Evolutionary conservation across 2,113 vertebrate genomes (phyloP).

Genomic region (Dasyprocta punctata): DNA sequence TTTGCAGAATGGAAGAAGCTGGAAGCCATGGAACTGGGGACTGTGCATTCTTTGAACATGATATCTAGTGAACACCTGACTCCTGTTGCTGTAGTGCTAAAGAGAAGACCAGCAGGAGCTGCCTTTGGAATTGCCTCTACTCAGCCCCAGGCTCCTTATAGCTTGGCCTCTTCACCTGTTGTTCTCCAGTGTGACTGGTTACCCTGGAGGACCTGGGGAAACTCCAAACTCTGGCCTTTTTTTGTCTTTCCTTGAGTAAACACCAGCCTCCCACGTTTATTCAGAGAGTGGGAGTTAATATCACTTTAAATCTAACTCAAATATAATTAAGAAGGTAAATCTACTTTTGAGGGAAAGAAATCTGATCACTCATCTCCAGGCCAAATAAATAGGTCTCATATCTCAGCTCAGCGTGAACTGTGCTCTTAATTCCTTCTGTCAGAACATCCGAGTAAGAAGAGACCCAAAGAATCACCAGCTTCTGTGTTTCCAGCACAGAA

Average conservation of each 20-base stretch:
- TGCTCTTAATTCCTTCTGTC: fast-evolving
- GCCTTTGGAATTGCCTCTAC: neutral
- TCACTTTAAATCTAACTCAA: conserved; percentile 63
- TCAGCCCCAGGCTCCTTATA: no score
- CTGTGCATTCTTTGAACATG: neutral
- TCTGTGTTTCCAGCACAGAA: neutral
- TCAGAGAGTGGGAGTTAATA: conserved; percentile 54
- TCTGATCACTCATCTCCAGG: neutral
- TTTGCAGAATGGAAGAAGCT: neutral
- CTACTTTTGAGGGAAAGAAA: conserved; percentile 37
- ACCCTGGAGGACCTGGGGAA: neutral
- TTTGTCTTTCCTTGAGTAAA: neutral
- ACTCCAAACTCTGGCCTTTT: neutral
- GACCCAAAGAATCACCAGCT: neutral
- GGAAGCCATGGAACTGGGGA: neutral
- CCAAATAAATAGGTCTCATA: conserved; percentile 39
- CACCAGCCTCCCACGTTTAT: neutral
- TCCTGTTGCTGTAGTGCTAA: neutral
- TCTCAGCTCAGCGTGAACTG: neutral
- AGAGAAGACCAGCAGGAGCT: neutral
- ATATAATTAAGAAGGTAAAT: conserved; percentile 76
- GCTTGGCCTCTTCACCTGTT: no score
- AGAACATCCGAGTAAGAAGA: fast-evolving
- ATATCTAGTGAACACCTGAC: neutral
- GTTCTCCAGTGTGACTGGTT: neutral